phyloP scores from a whole-genome alignment of 2,888 invertebrate genomes.

The Nephrotoma appendiculata region DNA sequence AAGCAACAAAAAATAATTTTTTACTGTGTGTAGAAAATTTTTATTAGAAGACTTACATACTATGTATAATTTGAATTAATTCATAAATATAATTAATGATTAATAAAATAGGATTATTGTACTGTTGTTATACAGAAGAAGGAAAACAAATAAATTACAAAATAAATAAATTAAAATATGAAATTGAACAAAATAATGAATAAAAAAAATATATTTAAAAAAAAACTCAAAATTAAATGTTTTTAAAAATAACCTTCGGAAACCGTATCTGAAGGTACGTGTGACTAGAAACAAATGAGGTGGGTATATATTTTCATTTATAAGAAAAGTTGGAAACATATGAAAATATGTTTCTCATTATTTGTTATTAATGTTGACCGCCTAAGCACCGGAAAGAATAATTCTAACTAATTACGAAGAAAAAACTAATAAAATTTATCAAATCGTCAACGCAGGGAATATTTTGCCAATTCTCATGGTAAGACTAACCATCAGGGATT shows the following conservation, averaged over 20 bases:
- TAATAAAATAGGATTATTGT: neutral
- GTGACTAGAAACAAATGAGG: too few species aligned
- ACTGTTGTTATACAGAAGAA: neutral
- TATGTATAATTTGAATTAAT: neutral
- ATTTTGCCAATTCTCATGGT: too few species aligned
- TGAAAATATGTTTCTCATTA: too few species aligned
- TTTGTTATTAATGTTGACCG: too few species aligned
- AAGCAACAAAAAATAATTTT: neutral
- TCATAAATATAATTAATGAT: neutral
- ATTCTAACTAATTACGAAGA: too few species aligned
- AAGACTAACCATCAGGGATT: too few species aligned
- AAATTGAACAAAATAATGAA: neutral
- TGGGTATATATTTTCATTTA: too few species aligned
- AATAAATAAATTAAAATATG: neutral
- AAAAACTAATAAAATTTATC: too few species aligned
- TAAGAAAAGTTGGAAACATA: too few species aligned
- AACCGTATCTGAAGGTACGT: too few species aligned
- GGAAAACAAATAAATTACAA: neutral
- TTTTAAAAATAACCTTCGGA: neutral
- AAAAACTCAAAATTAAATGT: neutral
- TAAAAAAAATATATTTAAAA: neutral
- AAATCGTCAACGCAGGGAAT: too few species aligned
- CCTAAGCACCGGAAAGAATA: too few species aligned
- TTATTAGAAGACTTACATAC: neutral
- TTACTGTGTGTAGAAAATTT: constrained; percentile 3